Evolutionary conservation across 1,140 invertebrate species (phyloP).

Genomic region (Apis florea): DNA sequence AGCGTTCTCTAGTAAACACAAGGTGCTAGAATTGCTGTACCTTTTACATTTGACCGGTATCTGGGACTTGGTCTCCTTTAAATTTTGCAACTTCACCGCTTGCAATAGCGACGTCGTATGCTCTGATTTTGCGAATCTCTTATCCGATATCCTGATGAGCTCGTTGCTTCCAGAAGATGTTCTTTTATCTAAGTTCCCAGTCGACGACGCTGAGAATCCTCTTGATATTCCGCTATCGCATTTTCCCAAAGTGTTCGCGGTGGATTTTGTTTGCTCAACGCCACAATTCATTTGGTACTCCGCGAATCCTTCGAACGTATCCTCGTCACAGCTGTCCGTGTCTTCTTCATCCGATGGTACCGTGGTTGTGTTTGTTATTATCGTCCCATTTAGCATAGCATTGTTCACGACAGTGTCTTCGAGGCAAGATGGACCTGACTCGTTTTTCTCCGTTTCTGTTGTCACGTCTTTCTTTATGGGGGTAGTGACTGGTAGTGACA

Average conservation of each 20-base stretch:
- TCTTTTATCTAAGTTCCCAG: neutral
- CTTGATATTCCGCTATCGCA: neutral
- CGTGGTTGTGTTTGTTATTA: slow-evolving; percentile 47
- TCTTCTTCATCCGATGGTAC: slow-evolving; percentile 63
- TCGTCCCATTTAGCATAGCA: slow-evolving; percentile 44
- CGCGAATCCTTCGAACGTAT: slow-evolving; percentile 59
- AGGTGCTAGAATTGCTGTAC: slow-evolving; percentile 3
- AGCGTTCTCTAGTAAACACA: slow-evolving; percentile 72
- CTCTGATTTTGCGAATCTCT: neutral
- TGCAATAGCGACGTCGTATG: neutral
- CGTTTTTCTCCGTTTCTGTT: neutral
- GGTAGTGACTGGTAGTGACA: slow-evolving; percentile 48
- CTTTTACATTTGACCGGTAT: slow-evolving; percentile 28
- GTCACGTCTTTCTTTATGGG: neutral
- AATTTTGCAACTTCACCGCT: slow-evolving; percentile 14
- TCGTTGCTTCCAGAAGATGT: neutral
- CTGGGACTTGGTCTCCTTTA: slow-evolving; percentile 37
- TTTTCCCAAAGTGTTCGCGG: neutral
- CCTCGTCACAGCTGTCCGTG: slow-evolving; percentile 67
- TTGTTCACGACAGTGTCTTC: slow-evolving; percentile 9
- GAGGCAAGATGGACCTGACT: neutral
- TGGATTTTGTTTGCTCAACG: neutral
- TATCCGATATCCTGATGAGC: neutral
- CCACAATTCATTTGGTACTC: slow-evolving; percentile 14
- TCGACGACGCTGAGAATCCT: neutral